Conservation (phyloP, 2,888 invertebrate genomes). For the Cryptus armator region DNA sequence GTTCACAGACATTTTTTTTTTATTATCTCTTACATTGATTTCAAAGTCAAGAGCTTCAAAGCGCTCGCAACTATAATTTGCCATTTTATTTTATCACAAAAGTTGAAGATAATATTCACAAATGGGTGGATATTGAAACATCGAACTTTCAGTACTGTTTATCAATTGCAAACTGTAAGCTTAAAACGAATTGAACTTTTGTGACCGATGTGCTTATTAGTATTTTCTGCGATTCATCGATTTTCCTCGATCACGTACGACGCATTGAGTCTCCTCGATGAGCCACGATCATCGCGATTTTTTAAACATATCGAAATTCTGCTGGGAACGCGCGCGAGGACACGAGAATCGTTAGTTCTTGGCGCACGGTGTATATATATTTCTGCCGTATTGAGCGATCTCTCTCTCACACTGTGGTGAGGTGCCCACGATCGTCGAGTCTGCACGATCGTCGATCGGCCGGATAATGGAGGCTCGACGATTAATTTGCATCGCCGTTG, state of each 20-base stretch:
- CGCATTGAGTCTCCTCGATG: conserved; percentile 34
- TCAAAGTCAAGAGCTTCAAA: no score
- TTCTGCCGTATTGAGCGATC: conserved; percentile 57
- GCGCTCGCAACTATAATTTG: no score
- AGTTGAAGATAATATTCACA: no score
- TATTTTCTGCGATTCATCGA: conserved; percentile 14
- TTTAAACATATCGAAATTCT: conserved; percentile 15
- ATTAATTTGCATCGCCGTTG: conserved; percentile 79
- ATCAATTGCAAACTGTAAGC: neutral
- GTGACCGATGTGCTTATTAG: neutral
- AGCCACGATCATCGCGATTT: neutral
- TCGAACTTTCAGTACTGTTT: no score
- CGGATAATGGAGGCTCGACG: conserved; percentile 74
- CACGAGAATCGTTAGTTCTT: conserved; percentile 54
- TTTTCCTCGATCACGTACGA: conserved; percentile 57
- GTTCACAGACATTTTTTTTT: no score
- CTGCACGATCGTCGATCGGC: conserved; percentile 62
- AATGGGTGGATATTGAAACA: no score
- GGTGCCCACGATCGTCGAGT: conserved; percentile 54
- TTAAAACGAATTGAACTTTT: conserved; percentile 9
- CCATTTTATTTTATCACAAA: no score
- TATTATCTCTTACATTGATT: no score
- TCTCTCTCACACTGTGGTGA: conserved; percentile 16
- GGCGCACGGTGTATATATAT: conserved; percentile 1
- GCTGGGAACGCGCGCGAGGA: conserved; percentile 54